A percentile compares a stretch with the other conserved stretches of the same genome.
Conservation (phyloP, 2,888 invertebrate genomes). For the Nephrotoma guestfalica region DNA sequence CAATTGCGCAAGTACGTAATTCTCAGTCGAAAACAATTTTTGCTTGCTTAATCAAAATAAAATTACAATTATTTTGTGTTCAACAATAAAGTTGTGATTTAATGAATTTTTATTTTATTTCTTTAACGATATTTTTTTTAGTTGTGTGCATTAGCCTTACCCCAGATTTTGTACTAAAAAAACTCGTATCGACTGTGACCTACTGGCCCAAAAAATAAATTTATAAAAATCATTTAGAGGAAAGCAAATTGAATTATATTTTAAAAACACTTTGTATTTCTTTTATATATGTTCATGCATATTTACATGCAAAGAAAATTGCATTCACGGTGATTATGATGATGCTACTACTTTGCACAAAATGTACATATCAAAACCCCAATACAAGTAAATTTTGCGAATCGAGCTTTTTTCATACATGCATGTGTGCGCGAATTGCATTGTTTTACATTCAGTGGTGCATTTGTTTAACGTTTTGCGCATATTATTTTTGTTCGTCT, state of each 20-base stretch:
- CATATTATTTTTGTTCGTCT: neutral
- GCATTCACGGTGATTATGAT: neutral
- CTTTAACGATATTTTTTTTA: neutral
- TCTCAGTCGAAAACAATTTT: neutral
- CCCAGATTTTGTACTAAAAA: constrained; percentile 4
- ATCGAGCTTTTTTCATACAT: neutral
- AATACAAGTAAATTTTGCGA: neutral
- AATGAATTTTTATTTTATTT: neutral
- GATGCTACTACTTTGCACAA: neutral
- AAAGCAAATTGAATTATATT: neutral
- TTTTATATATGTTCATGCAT: neutral
- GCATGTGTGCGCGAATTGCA: neutral
- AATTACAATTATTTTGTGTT: neutral
- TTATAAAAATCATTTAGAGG: neutral
- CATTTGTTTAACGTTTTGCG: neutral
- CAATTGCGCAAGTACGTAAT: neutral
- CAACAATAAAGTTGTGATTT: neutral
- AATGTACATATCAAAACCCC: neutral
- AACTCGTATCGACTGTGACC: constrained; percentile 24
- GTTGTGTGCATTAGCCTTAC: constrained; percentile 4
- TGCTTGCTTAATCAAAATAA: neutral
- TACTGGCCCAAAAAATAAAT: constrained; percentile 22
- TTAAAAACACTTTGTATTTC: neutral
- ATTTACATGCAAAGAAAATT: neutral
- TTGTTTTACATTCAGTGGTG: neutral